Evolutionary conservation across 37 sponge, comb jelly and placozoan genomes (phyloP), one percentile per base, ranked within the genome.

Genomic region (Chondrosia reniformis): DNA sequence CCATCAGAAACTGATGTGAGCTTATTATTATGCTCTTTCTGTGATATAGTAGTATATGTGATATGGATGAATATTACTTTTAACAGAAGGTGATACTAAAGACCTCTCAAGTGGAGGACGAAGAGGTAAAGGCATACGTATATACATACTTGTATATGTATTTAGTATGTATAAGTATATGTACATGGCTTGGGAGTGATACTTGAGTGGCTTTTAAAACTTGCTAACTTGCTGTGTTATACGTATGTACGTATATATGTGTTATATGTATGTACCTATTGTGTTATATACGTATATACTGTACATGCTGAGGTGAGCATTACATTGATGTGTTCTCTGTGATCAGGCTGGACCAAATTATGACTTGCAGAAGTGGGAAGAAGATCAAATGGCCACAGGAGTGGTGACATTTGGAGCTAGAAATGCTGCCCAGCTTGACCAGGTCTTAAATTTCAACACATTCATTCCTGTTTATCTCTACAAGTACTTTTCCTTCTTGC

Each of bases 301-400:
- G 54, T 69, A 62, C 32, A 17, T 4, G 36, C 31, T 31, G 39
- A 15, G 45, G 30, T 59, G 4, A 1, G 2, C 21, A 7, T 30
- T 9, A 38, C 22, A 69, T 69, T 4, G 43, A 6, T 64, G 6
- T 33, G 2, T 31, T 56, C 28, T 40, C 33, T 38, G 36, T 77
- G 1, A 21, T 4, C 33, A 97, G 92, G 64, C 86, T 27, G 99
- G 97, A 27, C 92, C 97, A 24, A 95, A 93, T 82, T 86, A 87
- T 78, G 99, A 99, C 40, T 59, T 89, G 45, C 93, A 89, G 79
- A 85, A 89, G 44, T 99, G 97, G 97, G 94, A 99, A 64, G 89
- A 93, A 33, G 97, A 91, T 32, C 94, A 92, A 84, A 84, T 93
- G 49, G 78, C 52, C 0, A 93, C 84, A 39, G 93, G 92, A 39